Conservation (phyloP, 2,797 vertebrate species). For the Iguana delicatissima region DNA sequence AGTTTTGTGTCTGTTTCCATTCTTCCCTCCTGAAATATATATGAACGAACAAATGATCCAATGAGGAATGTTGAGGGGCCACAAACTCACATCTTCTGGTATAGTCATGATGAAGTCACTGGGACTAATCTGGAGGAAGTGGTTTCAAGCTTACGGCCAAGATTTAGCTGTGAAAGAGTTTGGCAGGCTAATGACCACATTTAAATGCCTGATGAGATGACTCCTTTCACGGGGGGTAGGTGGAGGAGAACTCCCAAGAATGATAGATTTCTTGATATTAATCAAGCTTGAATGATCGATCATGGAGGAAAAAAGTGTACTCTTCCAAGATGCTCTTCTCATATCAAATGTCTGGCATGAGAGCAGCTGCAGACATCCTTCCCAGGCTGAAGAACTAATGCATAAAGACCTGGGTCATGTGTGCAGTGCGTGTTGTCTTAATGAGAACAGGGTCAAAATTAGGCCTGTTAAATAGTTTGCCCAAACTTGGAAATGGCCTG, state of each 20-base stretch:
- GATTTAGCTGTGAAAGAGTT: neutral
- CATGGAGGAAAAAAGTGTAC: neutral
- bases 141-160: neutral
- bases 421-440: neutral
- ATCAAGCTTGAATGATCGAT: neutral
- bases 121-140: conserved; percentile 1
- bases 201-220: neutral
- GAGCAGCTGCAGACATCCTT: neutral
- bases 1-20: too few relatives aligned
- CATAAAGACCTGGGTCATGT: neutral
- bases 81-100: neutral
- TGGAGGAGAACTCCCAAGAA: neutral
- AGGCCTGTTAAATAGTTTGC: too few relatives aligned
- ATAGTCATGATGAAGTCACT: neutral
- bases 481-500: too few relatives aligned
- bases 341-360: neutral
- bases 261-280: neutral
- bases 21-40: neutral
- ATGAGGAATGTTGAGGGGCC: neutral
- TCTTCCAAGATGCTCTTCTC: neutral
- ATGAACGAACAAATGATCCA: neutral
- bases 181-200: neutral
- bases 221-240: neutral
- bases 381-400: neutral
- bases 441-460: neutral